phyloP scores from a whole-genome alignment of 2,113 vertebrate species.

The Sphaerodactylus townsendi region DNA sequence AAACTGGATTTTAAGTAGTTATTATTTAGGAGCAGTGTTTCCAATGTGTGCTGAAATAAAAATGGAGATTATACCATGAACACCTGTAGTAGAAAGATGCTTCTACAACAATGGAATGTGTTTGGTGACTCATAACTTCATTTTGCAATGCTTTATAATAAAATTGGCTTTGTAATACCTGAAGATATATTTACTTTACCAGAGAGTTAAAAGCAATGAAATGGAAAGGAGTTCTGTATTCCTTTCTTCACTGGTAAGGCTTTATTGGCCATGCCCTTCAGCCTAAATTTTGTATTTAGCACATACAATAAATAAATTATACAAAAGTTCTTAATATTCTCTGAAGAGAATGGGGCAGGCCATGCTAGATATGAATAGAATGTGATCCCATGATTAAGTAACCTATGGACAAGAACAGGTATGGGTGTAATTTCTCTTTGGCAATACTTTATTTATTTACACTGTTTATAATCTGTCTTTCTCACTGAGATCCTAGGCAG shows the following conservation, averaged over 20 bases:
- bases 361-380: background rate
- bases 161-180: background rate
- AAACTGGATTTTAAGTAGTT: background rate
- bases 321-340: background rate
- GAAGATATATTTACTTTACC: background rate
- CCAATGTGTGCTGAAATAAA: background rate
- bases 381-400: background rate
- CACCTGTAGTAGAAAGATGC: background rate
- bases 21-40: background rate
- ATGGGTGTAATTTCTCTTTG: background rate
- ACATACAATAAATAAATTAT: background rate
- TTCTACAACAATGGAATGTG: background rate
- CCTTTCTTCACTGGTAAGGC: too few relatives aligned
- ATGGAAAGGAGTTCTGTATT: too few relatives aligned
- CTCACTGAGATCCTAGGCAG: too few relatives aligned
- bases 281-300: too few relatives aligned
- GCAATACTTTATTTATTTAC: background rate
- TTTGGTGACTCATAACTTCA: background rate
- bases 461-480: too few relatives aligned
- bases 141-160: background rate
- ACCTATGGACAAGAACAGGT: background rate
- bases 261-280: too few relatives aligned
- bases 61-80: background rate
- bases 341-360: background rate
- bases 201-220: background rate